phyloP scores from a whole-genome alignment of 2,888 invertebrate genomes.

The Callyntrura sp. region DNA sequence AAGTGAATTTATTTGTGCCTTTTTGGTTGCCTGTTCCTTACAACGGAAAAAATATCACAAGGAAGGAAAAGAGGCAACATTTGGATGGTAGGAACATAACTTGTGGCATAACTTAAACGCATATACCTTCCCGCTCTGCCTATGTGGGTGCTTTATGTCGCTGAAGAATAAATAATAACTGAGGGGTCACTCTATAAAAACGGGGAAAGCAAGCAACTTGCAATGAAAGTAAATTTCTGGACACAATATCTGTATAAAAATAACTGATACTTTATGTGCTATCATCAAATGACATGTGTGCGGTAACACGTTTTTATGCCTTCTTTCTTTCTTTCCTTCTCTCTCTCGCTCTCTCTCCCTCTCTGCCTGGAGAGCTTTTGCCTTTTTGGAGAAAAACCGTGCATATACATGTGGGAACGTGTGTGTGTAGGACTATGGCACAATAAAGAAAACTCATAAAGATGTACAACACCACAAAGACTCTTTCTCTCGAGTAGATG shows the following conservation, averaged over 20 bases:
- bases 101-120: not conserved
- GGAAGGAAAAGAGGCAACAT: conserved; percentile 29
- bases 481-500: conserved; percentile 16
- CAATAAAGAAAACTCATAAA: conserved; percentile 47
- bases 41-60: conserved; percentile 21
- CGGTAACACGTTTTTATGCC: not conserved
- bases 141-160: not conserved
- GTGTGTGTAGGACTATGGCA: not conserved
- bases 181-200: conserved; percentile 32
- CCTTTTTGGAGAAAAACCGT: not conserved
- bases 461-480: conserved; percentile 38
- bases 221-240: conserved; percentile 30
- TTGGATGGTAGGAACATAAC: conserved; percentile 9
- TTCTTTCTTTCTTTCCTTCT: not conserved
- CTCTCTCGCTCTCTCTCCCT: no score
- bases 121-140: not conserved
- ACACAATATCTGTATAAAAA: conserved; percentile 29
- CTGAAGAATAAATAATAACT: not conserved
- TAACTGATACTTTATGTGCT: conserved; percentile 17
- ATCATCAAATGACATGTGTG: conserved; percentile 47
- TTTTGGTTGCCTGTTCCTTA: not conserved
- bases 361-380: not conserved
- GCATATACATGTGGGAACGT: conserved; percentile 29
- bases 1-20: conserved; percentile 52
- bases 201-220: not conserved